A percentile compares a stretch with the other conserved stretches of the same genome.
Evolutionary conservation across 2,888 invertebrate genomes (phyloP).

Genomic region (Machimus rusticus): DNA sequence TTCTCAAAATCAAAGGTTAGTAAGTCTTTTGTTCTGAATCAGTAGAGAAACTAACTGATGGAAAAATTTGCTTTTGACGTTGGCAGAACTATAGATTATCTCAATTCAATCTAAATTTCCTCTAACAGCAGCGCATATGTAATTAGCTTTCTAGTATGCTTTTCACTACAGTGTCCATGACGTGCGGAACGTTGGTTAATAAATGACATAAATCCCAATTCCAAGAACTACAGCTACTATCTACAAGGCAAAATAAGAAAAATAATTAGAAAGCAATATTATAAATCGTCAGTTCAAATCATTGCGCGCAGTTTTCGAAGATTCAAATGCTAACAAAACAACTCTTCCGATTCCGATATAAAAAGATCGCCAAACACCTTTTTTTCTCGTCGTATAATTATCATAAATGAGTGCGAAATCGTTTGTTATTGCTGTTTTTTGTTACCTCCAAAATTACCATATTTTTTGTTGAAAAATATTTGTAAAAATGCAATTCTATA

Average conservation of each 20-base stretch:
- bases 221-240: background rate
- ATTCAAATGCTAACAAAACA: background rate
- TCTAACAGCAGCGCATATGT: background rate
- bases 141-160: background rate
- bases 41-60: background rate
- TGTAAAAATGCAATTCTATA: background rate
- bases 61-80: background rate
- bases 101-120: background rate
- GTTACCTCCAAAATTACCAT: background rate
- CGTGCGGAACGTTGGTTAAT: background rate
- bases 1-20: conserved; percentile 80
- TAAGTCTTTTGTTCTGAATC: background rate
- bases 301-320: background rate
- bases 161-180: background rate
- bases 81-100: background rate
- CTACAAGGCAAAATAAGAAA: background rate
- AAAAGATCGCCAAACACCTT: background rate
- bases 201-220: background rate
- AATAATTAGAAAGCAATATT: background rate
- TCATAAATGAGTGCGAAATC: background rate
- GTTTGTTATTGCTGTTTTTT: background rate
- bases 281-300: background rate
- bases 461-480: background rate
- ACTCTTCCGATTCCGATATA: background rate
- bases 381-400: background rate